A percentile compares a stretch with the other conserved stretches of the same genome.
Evolutionary conservation across 2,113 vertebrate genomes (phyloP).

Genomic region (Hippocampus guttulatus): DNA sequence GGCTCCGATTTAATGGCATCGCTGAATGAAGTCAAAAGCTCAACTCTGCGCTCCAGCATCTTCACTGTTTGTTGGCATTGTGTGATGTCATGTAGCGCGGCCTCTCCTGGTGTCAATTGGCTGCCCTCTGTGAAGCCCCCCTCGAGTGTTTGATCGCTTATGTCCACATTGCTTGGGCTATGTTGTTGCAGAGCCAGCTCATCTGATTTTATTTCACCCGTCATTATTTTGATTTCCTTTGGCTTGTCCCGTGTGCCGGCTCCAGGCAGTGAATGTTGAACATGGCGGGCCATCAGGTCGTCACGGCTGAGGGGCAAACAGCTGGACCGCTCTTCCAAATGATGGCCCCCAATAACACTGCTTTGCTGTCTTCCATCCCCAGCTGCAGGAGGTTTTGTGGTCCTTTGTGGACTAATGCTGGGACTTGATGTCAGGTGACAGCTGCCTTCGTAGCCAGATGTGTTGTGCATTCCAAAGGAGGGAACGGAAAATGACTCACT

Average conservation of each 20-base stretch:
- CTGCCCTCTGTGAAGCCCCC: background rate
- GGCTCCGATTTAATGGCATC: conserved; percentile 53
- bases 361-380: conserved; percentile 26
- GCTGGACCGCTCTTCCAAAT: conserved; percentile 21
- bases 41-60: conserved; percentile 12
- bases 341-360: conserved; percentile 12
- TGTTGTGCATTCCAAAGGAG: conserved; percentile 2
- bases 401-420: conserved; percentile 14
- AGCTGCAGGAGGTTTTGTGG: conserved; percentile 23
- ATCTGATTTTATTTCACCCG: background rate
- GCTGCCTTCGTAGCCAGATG: conserved; percentile 18
- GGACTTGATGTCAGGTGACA: conserved; percentile 34
- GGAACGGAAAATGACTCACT: conserved; percentile 12
- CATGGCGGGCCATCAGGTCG: conserved; percentile 5
- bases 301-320: conserved; percentile 18
- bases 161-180: conserved; percentile 1
- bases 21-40: background rate
- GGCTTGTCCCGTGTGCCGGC: background rate
- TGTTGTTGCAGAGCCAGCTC: conserved; percentile 6
- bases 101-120: background rate
- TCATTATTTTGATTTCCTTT: conserved; percentile 11
- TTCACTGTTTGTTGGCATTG: conserved; percentile 14
- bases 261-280: conserved; percentile 10
- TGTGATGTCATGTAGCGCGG: conserved; percentile 6
- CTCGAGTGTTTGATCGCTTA: conserved; percentile 1